Evolutionary conservation across 2,113 vertebrate genomes (phyloP), one percentile per base, ranked within the genome.

Genomic region (Silurus asotus): DNA sequence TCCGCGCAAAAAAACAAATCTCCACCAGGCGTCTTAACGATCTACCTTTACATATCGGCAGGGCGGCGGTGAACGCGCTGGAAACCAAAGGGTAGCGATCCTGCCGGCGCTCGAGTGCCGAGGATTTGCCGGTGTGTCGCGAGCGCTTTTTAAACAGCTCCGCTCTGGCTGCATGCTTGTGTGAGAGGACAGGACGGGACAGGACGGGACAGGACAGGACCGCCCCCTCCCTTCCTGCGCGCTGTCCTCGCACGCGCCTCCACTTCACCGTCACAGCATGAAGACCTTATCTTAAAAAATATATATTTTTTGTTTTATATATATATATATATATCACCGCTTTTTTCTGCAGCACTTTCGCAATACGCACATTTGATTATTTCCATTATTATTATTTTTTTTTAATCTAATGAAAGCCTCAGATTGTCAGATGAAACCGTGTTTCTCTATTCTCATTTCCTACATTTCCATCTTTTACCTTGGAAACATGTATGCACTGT

Each of bases 151-250:
- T 94, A 91, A 80, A 89, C 91, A 92, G 93, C 93, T 91, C 92
- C 91, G 88, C 92, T 84, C 91, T 92, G 91, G 93, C 93, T 92
- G 91, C 93, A 92, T 93, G 92, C 95, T 94, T 92, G 91, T 88
- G 56, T 48, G 77, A 80, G 77, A 20, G 59, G 58, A 82, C 62
- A 55, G 81, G 94, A 91, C 93, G 87, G 92, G 92, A 94, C 92
- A 85, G 87, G 90, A 91, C 93, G 5, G 76, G 51, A 64, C 64
- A 82, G 51, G 93, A 92, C 92, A 89, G 92, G 92, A 93, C 92
- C 86, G 87, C 94, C 94, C 94, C 65, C 95, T 94, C 94, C 94
- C 94, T 95, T 94, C 95, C 95, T 95, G 93, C 91, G 91, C 93
- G 90, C 92, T 91, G 92, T 93, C 81, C 61, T 87, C 87, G 84